These are phyloP conservation scores for Patella depressa DNA, from an alignment of 2,888 invertebrate species.

Conservation along the genomic window DNA sequence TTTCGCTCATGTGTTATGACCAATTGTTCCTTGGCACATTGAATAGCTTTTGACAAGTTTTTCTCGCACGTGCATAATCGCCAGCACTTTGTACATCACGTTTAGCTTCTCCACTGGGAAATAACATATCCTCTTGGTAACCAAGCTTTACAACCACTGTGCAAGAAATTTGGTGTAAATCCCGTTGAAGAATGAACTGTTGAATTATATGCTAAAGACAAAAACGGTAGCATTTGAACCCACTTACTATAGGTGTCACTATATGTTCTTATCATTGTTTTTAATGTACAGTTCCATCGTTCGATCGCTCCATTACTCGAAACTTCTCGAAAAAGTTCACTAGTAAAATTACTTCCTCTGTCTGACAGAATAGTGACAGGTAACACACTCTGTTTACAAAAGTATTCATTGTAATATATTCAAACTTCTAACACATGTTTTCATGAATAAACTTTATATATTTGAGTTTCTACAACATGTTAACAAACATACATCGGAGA, in stretches of 20 bases:
- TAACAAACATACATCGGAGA: no score
- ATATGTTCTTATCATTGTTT: slow-evolving; percentile 2
- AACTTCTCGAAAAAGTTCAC: slow-evolving; percentile 1
- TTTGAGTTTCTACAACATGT: no score
- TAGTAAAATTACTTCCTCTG: background rate
- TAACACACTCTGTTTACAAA: slow-evolving; percentile 5
- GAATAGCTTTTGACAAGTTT: slow-evolving; percentile 3
- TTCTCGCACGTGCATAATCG: background rate
- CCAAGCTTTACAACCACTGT: background rate
- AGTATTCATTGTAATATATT: background rate
- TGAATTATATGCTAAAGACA: no score
- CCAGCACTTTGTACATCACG: background rate
- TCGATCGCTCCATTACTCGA: background rate
- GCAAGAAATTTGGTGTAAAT: no score
- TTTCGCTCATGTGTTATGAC: background rate
- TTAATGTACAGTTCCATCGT: slow-evolving; percentile 7
- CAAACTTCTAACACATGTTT: no score
- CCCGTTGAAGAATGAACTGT: no score
- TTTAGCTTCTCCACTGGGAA: background rate
- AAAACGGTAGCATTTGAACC: background rate
- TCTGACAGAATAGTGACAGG: slow-evolving; percentile 4
- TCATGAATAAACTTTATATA: no score
- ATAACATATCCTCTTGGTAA: background rate
- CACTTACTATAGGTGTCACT: background rate
- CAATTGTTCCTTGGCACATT: background rate